Evolutionary conservation across 2,888 invertebrate species (phyloP), one percentile per base, ranked within the genome.

Genomic region (Apotomis turbidana): DNA sequence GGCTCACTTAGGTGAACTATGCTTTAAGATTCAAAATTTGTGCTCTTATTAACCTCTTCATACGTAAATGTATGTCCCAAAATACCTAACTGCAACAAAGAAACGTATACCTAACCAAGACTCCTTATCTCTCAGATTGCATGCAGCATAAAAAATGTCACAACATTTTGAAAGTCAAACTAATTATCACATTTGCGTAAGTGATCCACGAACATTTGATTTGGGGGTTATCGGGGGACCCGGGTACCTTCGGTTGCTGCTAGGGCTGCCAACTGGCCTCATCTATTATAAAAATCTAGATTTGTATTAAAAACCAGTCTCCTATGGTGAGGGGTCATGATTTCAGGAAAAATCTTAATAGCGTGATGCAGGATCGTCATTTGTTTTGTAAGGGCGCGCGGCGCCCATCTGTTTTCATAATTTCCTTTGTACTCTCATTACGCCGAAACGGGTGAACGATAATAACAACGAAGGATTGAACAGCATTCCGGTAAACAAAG

Each of bases 101-200:
- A 6, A 41, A 5, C 10, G 49, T 49, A 10, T 49, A 49, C 49
- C 49, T 49, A 49, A 6, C 49, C 10, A 49, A 49, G 10, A 49
- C 49, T 49, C 49, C 4, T 55, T 44, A 67, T 70, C 52, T 10
- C 44, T 4, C 3, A 57, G 51, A 68, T 72, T 52, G 36, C 27
- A 63, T 41, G 13, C 44, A 15, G 58, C 52, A 58, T 52, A 46
- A 52, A 59, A 62, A 57, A 63, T 70, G 66, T 67, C 71, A 41
- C 58, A 66, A 71, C 9, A 69, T 64, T 71, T 63, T 76, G 76
- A 80, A 83, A 80, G 82, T 84, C 84, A 83, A 79, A 78, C 68
- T 66, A 73, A 74, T 81, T 83, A 86, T 86, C 81, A 75, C 76
- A 79, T 80, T 83, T 87, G 80, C 86, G 86, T 80, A 87, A 83